phyloP scores from a whole-genome alignment of 2,113 vertebrate genomes.

The Gymnorhina tibicen region DNA sequence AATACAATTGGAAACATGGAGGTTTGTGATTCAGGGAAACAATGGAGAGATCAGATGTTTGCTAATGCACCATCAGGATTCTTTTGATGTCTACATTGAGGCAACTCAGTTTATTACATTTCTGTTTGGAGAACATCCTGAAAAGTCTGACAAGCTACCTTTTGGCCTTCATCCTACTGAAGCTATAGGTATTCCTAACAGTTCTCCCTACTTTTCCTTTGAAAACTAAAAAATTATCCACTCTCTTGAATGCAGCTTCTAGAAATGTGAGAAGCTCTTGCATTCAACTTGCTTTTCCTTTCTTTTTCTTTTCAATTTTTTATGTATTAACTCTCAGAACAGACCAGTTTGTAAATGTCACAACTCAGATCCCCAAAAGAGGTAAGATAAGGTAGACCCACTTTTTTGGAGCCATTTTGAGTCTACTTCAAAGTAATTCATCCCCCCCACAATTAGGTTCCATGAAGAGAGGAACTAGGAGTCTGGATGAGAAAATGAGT shows the following conservation, averaged over 20 bases:
- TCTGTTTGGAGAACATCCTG: background rate
- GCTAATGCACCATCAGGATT: background rate
- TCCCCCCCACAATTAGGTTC: background rate
- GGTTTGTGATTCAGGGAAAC: background rate
- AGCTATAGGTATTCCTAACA: background rate
- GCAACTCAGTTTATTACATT: background rate
- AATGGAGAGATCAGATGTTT: background rate
- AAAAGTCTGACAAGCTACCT: background rate
- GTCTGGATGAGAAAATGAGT: background rate
- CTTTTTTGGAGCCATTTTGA: background rate
- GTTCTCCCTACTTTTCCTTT: background rate
- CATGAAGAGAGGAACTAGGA: background rate
- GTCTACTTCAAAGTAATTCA: background rate
- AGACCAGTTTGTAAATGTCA: background rate
- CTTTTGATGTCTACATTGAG: background rate
- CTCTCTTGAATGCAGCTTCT: background rate
- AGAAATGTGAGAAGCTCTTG: background rate
- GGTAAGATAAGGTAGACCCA: background rate
- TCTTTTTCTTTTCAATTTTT: background rate
- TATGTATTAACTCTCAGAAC: background rate
- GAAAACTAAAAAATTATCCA: background rate
- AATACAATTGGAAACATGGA: background rate
- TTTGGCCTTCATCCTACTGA: background rate
- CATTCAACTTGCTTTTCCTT: background rate
- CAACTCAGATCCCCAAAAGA: background rate